Conservation (phyloP, 2,797 vertebrate genomes). For the Falco berigora region DNA sequence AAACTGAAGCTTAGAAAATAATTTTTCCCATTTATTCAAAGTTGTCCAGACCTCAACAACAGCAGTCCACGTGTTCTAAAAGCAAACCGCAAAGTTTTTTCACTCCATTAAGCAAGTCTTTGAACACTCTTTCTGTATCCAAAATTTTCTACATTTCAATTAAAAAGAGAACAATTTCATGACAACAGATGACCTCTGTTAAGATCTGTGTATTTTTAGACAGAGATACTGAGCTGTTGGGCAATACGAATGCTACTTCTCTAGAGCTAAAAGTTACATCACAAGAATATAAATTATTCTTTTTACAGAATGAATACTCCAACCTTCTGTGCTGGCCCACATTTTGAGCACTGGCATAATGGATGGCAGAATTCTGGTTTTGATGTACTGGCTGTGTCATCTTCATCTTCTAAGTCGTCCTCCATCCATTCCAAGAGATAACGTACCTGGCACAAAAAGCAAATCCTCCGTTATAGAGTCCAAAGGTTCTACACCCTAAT, state of each 20-base stretch:
- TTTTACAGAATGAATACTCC: background rate
- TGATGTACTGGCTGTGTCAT: slow-evolving; percentile 29
- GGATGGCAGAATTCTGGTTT: slow-evolving; percentile 86
- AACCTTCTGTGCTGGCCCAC: slow-evolving; percentile 89
- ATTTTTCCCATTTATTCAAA: background rate
- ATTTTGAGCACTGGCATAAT: slow-evolving; percentile 88
- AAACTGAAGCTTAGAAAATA: background rate
- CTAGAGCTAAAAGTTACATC: background rate
- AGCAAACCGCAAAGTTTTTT: background rate
- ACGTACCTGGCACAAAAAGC: slow-evolving; percentile 79
- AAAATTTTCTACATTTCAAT: background rate
- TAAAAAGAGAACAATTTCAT: background rate
- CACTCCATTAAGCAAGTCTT: background rate
- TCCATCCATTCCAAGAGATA: slow-evolving; percentile 94
- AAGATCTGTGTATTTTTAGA: background rate
- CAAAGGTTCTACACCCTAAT: background rate
- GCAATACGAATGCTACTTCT: background rate
- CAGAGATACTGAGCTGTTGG: background rate
- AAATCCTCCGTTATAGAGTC: background rate
- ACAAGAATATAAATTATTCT: background rate
- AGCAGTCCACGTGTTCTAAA: background rate
- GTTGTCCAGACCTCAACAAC: background rate
- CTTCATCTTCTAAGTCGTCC: slow-evolving; percentile 83
- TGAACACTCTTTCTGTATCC: background rate
- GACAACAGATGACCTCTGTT: background rate